These are phyloP conservation scores for Hypolimnas misippus DNA, from an alignment of 2,888 invertebrate species.

Conservation along the genomic window DNA sequence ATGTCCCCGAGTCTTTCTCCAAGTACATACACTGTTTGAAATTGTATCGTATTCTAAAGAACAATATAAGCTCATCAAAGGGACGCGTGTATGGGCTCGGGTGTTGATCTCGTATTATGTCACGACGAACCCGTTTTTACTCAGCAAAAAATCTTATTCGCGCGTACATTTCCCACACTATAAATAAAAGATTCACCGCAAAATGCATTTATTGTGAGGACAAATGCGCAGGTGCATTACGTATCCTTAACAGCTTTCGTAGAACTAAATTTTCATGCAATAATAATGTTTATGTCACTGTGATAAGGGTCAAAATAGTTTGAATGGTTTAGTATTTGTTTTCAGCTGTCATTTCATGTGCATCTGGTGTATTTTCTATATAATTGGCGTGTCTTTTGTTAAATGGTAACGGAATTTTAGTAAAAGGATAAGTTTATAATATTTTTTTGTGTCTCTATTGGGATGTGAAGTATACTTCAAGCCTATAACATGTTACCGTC, in stretches of 20 bases:
- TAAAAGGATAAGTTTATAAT: slow-evolving; percentile 34
- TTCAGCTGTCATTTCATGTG: slow-evolving; percentile 15
- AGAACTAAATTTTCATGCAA: slow-evolving; percentile 6
- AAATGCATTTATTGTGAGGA: slow-evolving; percentile 52
- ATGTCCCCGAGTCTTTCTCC: too few relatives aligned
- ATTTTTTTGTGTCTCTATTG: slow-evolving; percentile 4
- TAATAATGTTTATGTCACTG: background rate
- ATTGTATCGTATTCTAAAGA: background rate
- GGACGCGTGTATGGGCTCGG: slow-evolving; percentile 12
- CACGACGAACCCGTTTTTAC: slow-evolving; percentile 43
- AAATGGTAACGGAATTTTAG: slow-evolving; percentile 58
- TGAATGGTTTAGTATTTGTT: slow-evolving; percentile 1
- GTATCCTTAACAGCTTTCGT: slow-evolving; percentile 15
- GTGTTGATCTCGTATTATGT: slow-evolving; percentile 29
- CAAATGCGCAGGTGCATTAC: slow-evolving; percentile 65
- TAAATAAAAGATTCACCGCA: slow-evolving; percentile 61
- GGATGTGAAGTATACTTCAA: background rate
- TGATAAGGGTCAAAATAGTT: slow-evolving; percentile 14
- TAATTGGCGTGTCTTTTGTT: slow-evolving; percentile 65
- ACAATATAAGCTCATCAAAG: slow-evolving; percentile 4
- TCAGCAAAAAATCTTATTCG: slow-evolving; percentile 44
- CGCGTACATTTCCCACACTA: slow-evolving; percentile 62
- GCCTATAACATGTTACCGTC: background rate
- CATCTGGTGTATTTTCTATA: slow-evolving; percentile 43
- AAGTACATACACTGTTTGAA: too few relatives aligned